These are phyloP conservation scores for Scomber scombrus DNA, from an alignment of 2,113 vertebrate species.

Conservation along the genomic window DNA sequence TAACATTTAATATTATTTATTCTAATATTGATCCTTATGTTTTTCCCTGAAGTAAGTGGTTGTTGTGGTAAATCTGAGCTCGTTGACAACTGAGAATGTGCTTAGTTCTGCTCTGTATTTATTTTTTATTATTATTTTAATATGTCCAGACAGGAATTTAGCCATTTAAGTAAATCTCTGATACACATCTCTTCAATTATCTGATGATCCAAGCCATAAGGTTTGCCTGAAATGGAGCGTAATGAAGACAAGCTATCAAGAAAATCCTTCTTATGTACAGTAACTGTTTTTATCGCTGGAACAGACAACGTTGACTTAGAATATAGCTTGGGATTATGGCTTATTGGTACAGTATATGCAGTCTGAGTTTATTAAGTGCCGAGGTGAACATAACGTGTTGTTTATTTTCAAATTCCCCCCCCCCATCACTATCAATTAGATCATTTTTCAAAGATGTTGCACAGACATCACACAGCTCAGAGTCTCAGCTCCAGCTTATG, in stretches of 20 bases:
- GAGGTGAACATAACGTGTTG: constrained; percentile 18
- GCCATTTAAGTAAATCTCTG: constrained; percentile 20
- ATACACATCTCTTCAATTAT: constrained; percentile 31
- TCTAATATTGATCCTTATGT: too few relatives aligned
- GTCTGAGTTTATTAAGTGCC: constrained; percentile 8
- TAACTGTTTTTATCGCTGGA: neutral
- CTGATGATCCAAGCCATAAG: neutral
- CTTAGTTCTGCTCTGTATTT: neutral
- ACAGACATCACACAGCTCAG: constrained; percentile 45
- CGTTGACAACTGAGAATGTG: constrained; percentile 1
- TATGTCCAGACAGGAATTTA: constrained; percentile 18
- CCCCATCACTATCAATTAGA: constrained; percentile 40
- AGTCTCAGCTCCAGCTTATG: constrained; percentile 51
- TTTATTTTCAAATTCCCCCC: constrained; percentile 33
- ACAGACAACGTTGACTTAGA: neutral
- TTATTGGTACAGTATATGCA: constrained; percentile 11
- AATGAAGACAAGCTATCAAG: neutral
- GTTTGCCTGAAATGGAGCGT: neutral
- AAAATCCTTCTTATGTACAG: constrained; percentile 7
- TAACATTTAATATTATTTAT: neutral
- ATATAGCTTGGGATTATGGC: neutral
- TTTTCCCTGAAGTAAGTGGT: neutral
- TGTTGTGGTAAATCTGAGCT: neutral
- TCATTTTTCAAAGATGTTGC: constrained; percentile 43
- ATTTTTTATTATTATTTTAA: constrained; percentile 17